Evolutionary conservation across 1,140 invertebrate genomes (phyloP).

Genomic region (Grapholita molesta): DNA sequence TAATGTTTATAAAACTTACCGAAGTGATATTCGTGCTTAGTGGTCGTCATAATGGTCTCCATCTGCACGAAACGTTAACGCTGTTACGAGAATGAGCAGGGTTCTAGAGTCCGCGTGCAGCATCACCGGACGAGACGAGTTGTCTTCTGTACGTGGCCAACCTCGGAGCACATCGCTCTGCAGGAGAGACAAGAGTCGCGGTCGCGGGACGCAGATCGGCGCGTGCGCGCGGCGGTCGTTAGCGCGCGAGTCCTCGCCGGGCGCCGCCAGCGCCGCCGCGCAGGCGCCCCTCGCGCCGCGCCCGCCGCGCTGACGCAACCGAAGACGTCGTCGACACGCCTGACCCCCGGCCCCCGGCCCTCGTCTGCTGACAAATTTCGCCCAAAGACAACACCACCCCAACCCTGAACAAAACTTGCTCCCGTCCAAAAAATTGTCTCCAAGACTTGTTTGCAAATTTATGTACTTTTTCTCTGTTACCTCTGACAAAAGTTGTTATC

Average conservation of each 20-base stretch:
- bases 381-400: neutral
- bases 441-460: too few relatives aligned
- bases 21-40: constrained; percentile 55
- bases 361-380: neutral
- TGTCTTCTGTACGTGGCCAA: constrained; percentile 19
- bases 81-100: neutral
- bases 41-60: constrained; percentile 36
- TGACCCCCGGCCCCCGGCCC: neutral
- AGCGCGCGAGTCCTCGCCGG: constrained; percentile 35
- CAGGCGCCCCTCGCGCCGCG: neutral
- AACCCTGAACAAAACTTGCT: neutral
- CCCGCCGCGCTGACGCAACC: neutral
- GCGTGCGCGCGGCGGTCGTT: constrained; percentile 45
- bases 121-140: constrained; percentile 19
- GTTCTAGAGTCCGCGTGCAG: neutral
- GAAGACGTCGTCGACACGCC: neutral
- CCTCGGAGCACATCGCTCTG: constrained; percentile 19
- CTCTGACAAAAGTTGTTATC: too few relatives aligned
- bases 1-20: constrained; percentile 42
- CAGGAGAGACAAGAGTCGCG: neutral
- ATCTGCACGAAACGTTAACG: constrained; percentile 18
- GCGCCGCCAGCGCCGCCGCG: constrained; percentile 15
- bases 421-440: neutral
- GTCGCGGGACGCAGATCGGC: constrained; percentile 16
- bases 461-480: too few relatives aligned